Evolutionary conservation across 2,113 vertebrate species (phyloP).

Genomic region (Taxidea taxus): DNA sequence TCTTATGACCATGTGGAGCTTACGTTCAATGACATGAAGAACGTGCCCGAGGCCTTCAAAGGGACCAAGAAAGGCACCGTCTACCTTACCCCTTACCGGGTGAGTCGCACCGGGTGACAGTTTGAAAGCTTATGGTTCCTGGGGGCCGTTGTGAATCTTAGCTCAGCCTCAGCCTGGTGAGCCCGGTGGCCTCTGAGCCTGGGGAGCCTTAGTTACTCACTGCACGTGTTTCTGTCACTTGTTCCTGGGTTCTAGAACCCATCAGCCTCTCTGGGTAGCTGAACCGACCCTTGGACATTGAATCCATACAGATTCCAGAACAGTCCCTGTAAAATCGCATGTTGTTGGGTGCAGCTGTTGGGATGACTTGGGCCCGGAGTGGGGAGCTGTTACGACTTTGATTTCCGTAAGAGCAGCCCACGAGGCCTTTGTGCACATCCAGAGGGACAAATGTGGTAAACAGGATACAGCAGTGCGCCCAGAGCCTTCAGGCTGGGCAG

Average conservation of each 20-base stretch:
- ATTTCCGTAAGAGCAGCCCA: not conserved
- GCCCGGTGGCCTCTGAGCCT: conserved; percentile 22
- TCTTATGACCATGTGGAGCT: conserved; percentile 95
- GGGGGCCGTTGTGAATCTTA: not conserved
- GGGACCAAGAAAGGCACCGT: conserved; percentile 95
- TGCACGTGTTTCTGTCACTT: conserved; percentile 27
- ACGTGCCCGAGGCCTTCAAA: conserved; percentile 92
- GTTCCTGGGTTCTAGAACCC: not conserved
- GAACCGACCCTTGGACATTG: not conserved
- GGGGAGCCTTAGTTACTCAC: not conserved
- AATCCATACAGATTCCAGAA: not conserved
- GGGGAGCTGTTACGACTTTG: not conserved
- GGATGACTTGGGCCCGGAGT: not conserved
- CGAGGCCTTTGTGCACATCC: not conserved
- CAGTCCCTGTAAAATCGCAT: not conserved
- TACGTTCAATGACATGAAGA: conserved; percentile 90
- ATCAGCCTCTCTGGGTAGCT: not conserved
- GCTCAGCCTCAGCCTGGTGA: not conserved
- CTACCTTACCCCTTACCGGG: conserved; percentile 96
- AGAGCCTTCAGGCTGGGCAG: not conserved
- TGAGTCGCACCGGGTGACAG: conserved; percentile 77
- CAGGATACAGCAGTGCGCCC: not conserved
- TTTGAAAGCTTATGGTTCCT: not conserved
- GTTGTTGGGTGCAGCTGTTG: not conserved
- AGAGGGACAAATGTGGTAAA: not conserved